A percentile compares a stretch with the other conserved stretches of the same genome.
These are phyloP conservation scores for Drosophila anomelani DNA, from an alignment of 2,888 invertebrate species.

Conservation along the genomic window DNA sequence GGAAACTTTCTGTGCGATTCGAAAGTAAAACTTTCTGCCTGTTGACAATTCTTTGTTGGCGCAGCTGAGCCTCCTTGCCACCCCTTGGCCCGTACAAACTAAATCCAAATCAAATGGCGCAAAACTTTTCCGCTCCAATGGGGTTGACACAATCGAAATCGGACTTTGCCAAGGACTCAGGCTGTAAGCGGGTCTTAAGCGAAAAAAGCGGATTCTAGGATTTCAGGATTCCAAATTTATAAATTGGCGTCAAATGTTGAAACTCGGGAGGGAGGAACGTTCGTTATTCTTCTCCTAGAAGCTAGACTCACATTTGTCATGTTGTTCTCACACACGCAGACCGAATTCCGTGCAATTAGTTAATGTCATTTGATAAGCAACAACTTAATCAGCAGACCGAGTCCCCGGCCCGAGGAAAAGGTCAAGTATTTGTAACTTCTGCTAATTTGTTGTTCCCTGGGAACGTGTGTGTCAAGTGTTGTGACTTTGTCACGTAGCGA, in stretches of 20 bases:
- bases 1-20: slow-evolving; percentile 59
- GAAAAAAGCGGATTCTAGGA: slow-evolving; percentile 43
- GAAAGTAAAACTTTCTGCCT: slow-evolving; percentile 69
- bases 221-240: slow-evolving; percentile 76
- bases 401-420: slow-evolving; percentile 56
- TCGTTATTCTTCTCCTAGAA: not conserved
- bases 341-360: slow-evolving; percentile 66
- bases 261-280: slow-evolving; percentile 14
- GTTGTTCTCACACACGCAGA: slow-evolving; percentile 40
- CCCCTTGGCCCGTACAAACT: slow-evolving; percentile 5
- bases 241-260: slow-evolving; percentile 71
- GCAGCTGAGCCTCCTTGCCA: slow-evolving; percentile 45
- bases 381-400: slow-evolving; percentile 67
- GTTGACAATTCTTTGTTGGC: slow-evolving; percentile 52
- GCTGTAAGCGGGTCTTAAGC: slow-evolving; percentile 61
- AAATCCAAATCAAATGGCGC: slow-evolving; percentile 69
- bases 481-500: slow-evolving; percentile 77
- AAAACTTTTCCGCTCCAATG: slow-evolving; percentile 55
- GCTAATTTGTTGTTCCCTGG: slow-evolving; percentile 71
- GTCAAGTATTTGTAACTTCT: slow-evolving; percentile 70
- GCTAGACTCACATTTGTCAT: slow-evolving; percentile 60
- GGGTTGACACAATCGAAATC: slow-evolving; percentile 41
- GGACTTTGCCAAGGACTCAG: slow-evolving; percentile 23
- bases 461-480: slow-evolving; percentile 68
- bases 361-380: slow-evolving; percentile 69